These are phyloP conservation scores for Maniola jurtina DNA, from an alignment of 1,140 invertebrate genomes.

Conservation along the genomic window DNA sequence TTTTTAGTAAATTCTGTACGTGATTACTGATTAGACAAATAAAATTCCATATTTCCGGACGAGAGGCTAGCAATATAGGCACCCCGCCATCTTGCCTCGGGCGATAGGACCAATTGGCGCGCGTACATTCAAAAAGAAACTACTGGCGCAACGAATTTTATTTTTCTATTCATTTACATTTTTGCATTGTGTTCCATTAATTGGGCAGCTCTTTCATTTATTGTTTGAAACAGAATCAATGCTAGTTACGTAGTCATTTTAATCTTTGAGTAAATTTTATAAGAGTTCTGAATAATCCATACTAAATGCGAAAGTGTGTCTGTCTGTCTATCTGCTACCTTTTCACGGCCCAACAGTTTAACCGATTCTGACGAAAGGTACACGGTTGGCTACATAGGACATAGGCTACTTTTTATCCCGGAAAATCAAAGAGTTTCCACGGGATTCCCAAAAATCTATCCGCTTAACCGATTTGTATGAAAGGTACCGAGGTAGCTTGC, in stretches of 20 bases:
- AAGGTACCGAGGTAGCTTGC: too few species aligned
- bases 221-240: background rate
- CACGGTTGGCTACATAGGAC: too few species aligned
- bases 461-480: too few species aligned
- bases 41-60: constrained; percentile 67
- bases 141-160: constrained; percentile 52
- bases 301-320: too few species aligned
- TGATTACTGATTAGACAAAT: constrained; percentile 68
- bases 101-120: constrained; percentile 63
- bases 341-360: too few species aligned
- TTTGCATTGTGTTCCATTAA: constrained; percentile 56
- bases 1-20: constrained; percentile 36
- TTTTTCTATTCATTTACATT: constrained; percentile 51
- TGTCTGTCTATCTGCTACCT: too few species aligned
- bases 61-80: constrained; percentile 61
- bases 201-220: constrained; percentile 8
- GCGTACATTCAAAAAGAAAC: constrained; percentile 64
- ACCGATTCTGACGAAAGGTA: too few species aligned
- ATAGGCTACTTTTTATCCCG: too few species aligned
- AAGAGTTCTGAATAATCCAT: background rate
- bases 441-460: too few species aligned
- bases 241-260: background rate
- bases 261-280: background rate
- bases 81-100: constrained; percentile 67
- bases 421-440: too few species aligned